These are phyloP conservation scores for Bombus huntii DNA, from an alignment of 1,140 invertebrate genomes.

Conservation along the genomic window DNA sequence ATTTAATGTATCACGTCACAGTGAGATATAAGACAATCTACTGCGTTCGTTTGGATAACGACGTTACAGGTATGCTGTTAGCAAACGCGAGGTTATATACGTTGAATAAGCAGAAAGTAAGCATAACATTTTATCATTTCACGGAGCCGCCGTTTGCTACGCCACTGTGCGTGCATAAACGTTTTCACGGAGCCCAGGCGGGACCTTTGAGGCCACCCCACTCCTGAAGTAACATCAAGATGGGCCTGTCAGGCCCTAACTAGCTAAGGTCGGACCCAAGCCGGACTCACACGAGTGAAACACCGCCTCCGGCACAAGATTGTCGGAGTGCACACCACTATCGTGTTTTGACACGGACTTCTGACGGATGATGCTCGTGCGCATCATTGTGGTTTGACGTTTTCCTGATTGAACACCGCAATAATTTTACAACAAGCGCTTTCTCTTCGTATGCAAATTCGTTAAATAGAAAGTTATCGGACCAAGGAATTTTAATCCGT, in stretches of 20 bases:
- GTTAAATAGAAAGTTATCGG: neutral
- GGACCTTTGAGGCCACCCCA: constrained; percentile 73
- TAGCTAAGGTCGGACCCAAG: constrained; percentile 72
- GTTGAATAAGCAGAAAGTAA: neutral
- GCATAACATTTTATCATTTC: neutral
- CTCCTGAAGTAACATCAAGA: constrained; percentile 74
- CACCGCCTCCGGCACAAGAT: constrained; percentile 53
- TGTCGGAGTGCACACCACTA: constrained; percentile 68
- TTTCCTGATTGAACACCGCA: constrained; percentile 66
- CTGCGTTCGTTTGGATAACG: neutral
- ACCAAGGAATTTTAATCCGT: neutral
- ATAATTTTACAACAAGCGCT: constrained; percentile 55
- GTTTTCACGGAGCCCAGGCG: constrained; percentile 76
- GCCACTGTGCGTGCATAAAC: constrained; percentile 77
- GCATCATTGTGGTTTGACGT: constrained; percentile 58
- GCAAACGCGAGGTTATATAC: neutral
- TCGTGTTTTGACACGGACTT: constrained; percentile 79
- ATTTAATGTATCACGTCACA: neutral
- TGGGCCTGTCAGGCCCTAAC: constrained; percentile 80
- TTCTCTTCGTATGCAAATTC: constrained; percentile 1
- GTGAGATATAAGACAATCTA: neutral
- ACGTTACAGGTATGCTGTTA: neutral
- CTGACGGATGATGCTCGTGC: constrained; percentile 66
- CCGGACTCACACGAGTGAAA: constrained; percentile 69
- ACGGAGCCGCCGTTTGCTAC: constrained; percentile 62